A percentile compares a stretch with the other conserved stretches of the same genome.
These are phyloP conservation scores for Trissolcus japonicus DNA, from an alignment of 2,888 invertebrate species.

Conservation along the genomic window DNA sequence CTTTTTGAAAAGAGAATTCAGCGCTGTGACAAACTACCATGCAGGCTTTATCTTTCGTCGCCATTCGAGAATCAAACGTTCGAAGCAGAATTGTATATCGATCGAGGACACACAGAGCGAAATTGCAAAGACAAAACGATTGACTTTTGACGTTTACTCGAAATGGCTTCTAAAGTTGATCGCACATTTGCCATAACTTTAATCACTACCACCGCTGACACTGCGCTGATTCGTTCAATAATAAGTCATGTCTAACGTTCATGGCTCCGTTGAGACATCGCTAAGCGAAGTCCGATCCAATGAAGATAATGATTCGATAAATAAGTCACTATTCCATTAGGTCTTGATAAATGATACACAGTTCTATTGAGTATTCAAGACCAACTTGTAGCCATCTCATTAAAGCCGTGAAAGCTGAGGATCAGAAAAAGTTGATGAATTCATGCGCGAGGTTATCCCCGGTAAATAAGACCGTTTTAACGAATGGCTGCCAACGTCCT, in stretches of 20 bases:
- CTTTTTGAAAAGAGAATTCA: slow-evolving; percentile 61
- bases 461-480: slow-evolving; percentile 26
- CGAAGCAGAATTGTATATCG: slow-evolving; percentile 19
- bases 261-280: slow-evolving; percentile 20
- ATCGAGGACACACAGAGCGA: slow-evolving; percentile 3
- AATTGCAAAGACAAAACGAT: background rate
- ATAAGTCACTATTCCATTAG: slow-evolving; percentile 49
- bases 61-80: slow-evolving; percentile 43
- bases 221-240: slow-evolving; percentile 36
- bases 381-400: slow-evolving; percentile 2
- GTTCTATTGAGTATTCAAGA: slow-evolving; percentile 12
- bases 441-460: slow-evolving; percentile 12
- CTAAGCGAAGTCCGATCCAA: slow-evolving; percentile 15
- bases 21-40: slow-evolving; percentile 62
- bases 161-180: slow-evolving; percentile 16
- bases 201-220: slow-evolving; percentile 37
- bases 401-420: slow-evolving; percentile 4
- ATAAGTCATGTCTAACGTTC: slow-evolving; percentile 28
- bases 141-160: slow-evolving; percentile 8
- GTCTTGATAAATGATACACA: slow-evolving; percentile 40
- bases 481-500: slow-evolving; percentile 16
- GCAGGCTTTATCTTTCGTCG: slow-evolving; percentile 53
- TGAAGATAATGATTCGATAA: slow-evolving; percentile 47
- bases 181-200: slow-evolving; percentile 9
- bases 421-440: slow-evolving; percentile 6